These are phyloP conservation scores for Pteronura brasiliensis DNA, from an alignment of 2,113 vertebrate species.

Conservation along the genomic window DNA sequence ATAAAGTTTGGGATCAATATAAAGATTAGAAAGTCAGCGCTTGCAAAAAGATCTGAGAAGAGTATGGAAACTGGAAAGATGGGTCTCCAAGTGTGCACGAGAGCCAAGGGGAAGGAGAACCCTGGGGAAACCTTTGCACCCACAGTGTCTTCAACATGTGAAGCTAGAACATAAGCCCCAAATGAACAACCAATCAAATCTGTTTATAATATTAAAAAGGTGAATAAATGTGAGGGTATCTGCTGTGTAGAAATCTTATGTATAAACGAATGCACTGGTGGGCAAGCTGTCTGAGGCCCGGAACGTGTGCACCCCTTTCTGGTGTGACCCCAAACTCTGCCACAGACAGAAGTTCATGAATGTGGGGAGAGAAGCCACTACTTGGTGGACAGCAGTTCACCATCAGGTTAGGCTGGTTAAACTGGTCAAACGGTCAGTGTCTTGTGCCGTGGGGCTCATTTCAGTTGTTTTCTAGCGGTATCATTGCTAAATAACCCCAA, in stretches of 20 bases:
- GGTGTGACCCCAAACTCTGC: neutral
- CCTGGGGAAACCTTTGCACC: neutral
- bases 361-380: neutral
- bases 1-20: neutral
- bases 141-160: neutral
- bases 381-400: neutral
- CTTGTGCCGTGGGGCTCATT: neutral
- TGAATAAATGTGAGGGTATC: neutral
- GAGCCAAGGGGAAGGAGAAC: too few species aligned
- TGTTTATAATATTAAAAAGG: neutral
- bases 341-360: neutral
- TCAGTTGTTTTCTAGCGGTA: neutral
- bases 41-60: neutral
- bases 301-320: neutral
- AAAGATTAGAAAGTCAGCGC: neutral
- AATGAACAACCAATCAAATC: neutral
- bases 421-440: neutral
- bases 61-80: neutral
- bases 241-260: neutral
- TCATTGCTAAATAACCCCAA: neutral
- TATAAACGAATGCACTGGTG: neutral
- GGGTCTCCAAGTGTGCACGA: neutral
- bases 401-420: neutral
- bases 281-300: neutral
- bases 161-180: neutral